Evolutionary conservation across 2,888 invertebrate genomes (phyloP).

Genomic region (Glomeris marginata): DNA sequence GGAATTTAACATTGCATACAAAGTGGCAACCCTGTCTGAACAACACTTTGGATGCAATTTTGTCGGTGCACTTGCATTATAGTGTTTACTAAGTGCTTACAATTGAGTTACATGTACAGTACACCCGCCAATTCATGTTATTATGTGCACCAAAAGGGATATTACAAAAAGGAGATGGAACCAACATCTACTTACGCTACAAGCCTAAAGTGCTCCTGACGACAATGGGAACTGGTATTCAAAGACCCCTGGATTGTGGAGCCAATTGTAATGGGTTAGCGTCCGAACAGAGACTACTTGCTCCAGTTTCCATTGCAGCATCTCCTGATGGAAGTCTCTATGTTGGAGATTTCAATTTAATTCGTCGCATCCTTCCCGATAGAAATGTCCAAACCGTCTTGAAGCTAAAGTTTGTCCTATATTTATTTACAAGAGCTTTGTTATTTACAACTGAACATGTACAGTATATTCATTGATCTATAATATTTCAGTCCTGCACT

Average conservation of each 20-base stretch:
- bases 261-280: constrained; percentile 46
- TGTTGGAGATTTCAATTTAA: constrained; percentile 92
- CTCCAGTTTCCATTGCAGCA: constrained; percentile 85
- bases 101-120: no score
- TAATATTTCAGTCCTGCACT: constrained; percentile 63
- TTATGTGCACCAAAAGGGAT: constrained; percentile 41
- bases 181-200: constrained; percentile 81
- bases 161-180: constrained; percentile 93
- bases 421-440: background rate
- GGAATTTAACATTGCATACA: no score
- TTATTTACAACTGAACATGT: constrained; percentile 5
- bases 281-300: constrained; percentile 69
- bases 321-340: constrained; percentile 94
- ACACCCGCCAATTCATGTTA: background rate
- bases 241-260: constrained; percentile 70
- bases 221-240: constrained; percentile 81
- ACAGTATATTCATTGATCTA: background rate
- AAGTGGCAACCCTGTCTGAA: no score
- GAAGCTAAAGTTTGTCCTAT: constrained; percentile 51
- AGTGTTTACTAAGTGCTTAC: no score
- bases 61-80: no score
- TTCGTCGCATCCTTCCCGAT: constrained; percentile 76
- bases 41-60: no score
- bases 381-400: constrained; percentile 78
- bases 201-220: constrained; percentile 67